phyloP scores from a whole-genome alignment of 2,113 vertebrate genomes.

The Zosterops pallidus region DNA sequence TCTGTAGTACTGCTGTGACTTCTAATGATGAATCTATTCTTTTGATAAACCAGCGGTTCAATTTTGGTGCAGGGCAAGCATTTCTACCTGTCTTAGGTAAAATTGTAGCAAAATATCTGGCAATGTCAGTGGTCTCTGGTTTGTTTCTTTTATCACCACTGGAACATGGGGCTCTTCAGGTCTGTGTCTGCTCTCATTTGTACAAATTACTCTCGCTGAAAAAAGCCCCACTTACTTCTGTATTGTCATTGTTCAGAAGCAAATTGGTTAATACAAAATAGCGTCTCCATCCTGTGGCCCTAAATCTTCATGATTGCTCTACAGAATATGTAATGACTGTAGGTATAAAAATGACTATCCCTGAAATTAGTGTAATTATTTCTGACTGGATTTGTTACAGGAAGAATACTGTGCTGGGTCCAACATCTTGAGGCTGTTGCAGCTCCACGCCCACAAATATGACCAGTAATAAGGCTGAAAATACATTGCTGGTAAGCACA shows the following conservation, averaged over 20 bases:
- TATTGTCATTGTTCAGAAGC: not conserved
- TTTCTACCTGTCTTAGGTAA: not conserved
- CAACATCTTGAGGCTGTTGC: not conserved
- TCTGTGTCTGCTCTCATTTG: not conserved
- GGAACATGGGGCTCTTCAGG: not conserved
- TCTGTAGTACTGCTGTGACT: not conserved
- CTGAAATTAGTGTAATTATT: not conserved
- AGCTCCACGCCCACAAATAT: not conserved
- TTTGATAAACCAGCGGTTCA: not conserved
- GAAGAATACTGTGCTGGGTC: not conserved
- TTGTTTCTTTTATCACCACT: not conserved
- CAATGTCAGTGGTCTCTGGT: not conserved
- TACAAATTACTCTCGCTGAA: not conserved
- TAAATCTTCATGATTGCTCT: fast-evolving
- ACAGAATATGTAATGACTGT: not conserved
- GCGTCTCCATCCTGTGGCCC: not conserved
- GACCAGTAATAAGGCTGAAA: not conserved
- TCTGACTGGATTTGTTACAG: not conserved
- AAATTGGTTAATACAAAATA: not conserved
- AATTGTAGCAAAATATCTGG: not conserved
- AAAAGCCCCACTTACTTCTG: not conserved
- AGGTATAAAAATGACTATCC: not conserved
- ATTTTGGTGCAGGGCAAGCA: not conserved
- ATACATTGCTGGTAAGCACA: not conserved
- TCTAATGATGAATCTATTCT: not conserved